phyloP scores from a whole-genome alignment of 2,113 vertebrate species.

The Heterotis niloticus region DNA sequence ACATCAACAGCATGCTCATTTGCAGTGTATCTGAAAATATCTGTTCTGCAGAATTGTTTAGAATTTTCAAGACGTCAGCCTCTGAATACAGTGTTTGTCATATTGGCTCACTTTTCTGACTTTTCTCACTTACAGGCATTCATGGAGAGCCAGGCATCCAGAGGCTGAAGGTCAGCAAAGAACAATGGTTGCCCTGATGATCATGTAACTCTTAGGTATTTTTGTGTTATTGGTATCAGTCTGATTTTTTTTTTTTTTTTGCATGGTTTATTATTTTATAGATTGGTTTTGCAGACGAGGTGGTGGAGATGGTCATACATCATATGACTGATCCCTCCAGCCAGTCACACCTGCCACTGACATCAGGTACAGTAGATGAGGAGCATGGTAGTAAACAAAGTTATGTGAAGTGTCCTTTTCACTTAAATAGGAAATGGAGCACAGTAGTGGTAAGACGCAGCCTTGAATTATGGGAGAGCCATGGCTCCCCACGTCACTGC shows the following conservation, averaged over 20 bases:
- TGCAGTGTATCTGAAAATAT: neutral
- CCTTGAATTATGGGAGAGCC: no score
- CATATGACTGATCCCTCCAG: conserved; percentile 80
- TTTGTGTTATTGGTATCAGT: neutral
- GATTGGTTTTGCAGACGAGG: conserved; percentile 71
- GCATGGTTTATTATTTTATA: conserved; percentile 40
- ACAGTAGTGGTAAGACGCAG: no score
- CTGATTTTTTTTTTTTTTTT: accelerated
- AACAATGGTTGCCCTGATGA: no score
- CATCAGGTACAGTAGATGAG: conserved; percentile 64
- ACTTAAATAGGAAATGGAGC: no score
- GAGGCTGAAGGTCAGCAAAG: conserved; percentile 75
- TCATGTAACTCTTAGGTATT: neutral
- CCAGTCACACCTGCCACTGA: conserved; percentile 69
- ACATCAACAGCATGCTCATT: neutral
- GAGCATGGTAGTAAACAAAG: neutral
- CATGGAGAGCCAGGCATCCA: conserved; percentile 87
- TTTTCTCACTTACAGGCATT: conserved; percentile 70
- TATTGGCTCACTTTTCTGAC: neutral
- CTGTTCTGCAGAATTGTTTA: no score
- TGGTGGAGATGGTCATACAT: conserved; percentile 76
- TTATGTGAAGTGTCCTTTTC: neutral
- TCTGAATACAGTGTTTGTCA: no score
- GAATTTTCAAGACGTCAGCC: no score
- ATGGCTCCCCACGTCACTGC: no score